Evolutionary conservation across 2,888 invertebrate species (phyloP).

Genomic region (Brachylomia viminalis): DNA sequence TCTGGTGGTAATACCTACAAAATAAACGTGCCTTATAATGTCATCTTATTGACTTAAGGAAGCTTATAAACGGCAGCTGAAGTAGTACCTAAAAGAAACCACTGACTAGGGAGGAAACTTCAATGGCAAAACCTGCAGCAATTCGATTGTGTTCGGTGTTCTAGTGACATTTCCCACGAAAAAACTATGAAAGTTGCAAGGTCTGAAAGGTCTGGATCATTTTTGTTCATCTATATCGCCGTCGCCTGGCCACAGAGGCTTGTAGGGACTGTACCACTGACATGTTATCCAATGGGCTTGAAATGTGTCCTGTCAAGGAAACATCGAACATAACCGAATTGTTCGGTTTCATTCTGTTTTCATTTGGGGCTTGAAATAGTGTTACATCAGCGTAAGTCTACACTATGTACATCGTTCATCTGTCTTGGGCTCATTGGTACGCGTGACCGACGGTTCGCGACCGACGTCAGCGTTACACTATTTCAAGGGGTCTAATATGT

Average conservation of each 20-base stretch:
- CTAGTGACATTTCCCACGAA: neutral
- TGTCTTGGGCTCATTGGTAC: neutral
- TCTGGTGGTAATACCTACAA: too few relatives aligned
- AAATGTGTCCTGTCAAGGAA: neutral
- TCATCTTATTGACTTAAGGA: neutral
- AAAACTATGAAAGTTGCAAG: neutral
- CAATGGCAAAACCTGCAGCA: neutral
- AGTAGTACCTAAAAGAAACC: neutral
- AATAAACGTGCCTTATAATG: too few relatives aligned
- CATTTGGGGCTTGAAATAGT: neutral
- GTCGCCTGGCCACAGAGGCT: neutral
- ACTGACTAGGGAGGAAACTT: neutral
- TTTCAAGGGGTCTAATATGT: neutral
- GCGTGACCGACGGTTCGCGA: neutral
- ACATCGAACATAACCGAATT: neutral
- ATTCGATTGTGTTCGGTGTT: neutral
- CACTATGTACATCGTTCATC: neutral
- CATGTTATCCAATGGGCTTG: neutral
- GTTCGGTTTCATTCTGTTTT: too few relatives aligned
- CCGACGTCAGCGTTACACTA: neutral
- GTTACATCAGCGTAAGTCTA: neutral
- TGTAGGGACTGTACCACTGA: neutral
- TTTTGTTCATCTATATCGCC: neutral
- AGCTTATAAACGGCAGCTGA: neutral
- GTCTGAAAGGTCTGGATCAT: neutral